Percentiles rank a stretch among this genome's conserved stretches.
Evolutionary conservation across 2,113 vertebrate species (phyloP).

Genomic region (Anguilla japonica): DNA sequence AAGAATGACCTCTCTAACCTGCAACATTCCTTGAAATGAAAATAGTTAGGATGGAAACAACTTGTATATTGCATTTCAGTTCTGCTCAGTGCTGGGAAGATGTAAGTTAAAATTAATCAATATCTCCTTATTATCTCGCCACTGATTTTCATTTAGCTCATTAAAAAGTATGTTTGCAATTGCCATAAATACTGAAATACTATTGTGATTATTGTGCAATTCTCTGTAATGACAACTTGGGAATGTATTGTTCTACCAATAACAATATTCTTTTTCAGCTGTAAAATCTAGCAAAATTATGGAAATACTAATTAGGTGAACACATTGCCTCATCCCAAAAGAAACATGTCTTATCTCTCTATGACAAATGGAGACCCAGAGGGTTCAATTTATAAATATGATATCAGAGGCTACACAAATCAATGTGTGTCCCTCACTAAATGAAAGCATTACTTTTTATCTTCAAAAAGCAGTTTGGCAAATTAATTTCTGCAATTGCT

Average conservation of each 20-base stretch:
- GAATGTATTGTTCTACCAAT: constrained; percentile 5
- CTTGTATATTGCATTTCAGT: neutral
- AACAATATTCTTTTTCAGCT: neutral
- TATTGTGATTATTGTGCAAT: neutral
- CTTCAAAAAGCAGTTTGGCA: no score
- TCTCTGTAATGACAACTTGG: neutral
- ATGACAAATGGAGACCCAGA: neutral
- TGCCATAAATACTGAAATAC: neutral
- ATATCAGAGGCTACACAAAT: no score
- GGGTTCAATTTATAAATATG: no score
- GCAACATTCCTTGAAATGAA: neutral
- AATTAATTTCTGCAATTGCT: no score
- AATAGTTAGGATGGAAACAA: neutral
- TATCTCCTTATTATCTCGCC: constrained; percentile 1
- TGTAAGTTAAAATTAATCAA: neutral
- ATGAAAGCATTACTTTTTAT: no score
- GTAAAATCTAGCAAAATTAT: neutral
- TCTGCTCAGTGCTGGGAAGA: neutral
- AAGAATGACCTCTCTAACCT: neutral
- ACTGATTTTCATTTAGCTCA: neutral
- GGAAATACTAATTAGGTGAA: constrained; percentile 7
- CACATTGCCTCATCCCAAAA: neutral
- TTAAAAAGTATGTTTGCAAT: constrained; percentile 2
- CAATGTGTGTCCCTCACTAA: no score
- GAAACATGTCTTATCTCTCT: neutral